phyloP scores from a whole-genome alignment of 2,113 vertebrate genomes.

The Pelecanoides urinatrix region DNA sequence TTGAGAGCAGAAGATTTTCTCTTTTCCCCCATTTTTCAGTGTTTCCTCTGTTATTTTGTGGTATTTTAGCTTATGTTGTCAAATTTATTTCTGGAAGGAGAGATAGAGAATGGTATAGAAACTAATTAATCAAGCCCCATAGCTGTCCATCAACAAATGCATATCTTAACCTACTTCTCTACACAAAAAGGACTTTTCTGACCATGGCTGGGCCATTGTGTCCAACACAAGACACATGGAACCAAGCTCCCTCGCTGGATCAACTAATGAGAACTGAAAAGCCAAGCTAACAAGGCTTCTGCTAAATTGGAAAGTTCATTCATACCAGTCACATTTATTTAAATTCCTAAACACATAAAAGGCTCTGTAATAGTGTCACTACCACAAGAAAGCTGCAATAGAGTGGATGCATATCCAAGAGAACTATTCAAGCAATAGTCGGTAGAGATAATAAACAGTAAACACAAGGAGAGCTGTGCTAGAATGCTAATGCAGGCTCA shows the following conservation, averaged over 20 bases:
- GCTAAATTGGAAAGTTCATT: neutral
- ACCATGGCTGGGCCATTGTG: neutral
- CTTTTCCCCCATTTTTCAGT: neutral
- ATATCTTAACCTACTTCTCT: neutral
- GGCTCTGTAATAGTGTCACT: neutral
- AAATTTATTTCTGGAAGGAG: neutral
- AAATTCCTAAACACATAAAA: neutral
- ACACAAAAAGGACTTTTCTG: neutral
- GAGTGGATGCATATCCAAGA: neutral
- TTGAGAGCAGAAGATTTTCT: neutral
- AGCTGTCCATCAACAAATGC: neutral
- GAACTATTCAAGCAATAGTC: neutral
- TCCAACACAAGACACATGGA: fast-evolving
- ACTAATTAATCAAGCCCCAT: neutral
- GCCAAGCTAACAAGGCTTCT: neutral
- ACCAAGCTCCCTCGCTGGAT: neutral
- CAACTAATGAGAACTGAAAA: neutral
- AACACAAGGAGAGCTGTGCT: neutral
- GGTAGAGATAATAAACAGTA: neutral
- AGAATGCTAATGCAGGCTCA: neutral
- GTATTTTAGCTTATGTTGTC: neutral
- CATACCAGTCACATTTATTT: neutral
- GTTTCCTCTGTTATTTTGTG: neutral
- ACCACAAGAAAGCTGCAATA: neutral
- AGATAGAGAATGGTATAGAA: neutral